Base-by-base conservation (phyloP, 2,888 invertebrate genomes). In the Tridacna crocea region DNA sequence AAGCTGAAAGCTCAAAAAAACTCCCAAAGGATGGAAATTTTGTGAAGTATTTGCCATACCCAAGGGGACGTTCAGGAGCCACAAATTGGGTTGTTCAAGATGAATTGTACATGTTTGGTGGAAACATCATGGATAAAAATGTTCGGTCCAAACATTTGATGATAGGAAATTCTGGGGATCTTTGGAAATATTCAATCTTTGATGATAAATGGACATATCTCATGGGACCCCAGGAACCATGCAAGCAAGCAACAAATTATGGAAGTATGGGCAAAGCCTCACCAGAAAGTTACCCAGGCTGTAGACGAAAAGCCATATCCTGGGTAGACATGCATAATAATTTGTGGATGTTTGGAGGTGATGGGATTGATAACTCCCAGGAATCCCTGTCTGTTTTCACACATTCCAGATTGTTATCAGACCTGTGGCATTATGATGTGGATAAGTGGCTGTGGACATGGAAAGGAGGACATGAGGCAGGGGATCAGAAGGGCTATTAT, bases 261-360 rank as follows among this genome's bases (percentile, higher is more conserved):
- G 88, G 87, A 10, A 70, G 77, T 17, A 26, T 80, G 11, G 81
- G 78, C n/a, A 48, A 60, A 36, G 72, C 75, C 0, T 75, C 75
- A 6, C n/a, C 47, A 8, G 51, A 72, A 13, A 88, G 77, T 63
- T 46, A 74, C 17, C 92, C 92, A 12, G 90, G 90, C 0, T 88
- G 91, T 77, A 79, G 92, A 24, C 61, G 90, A 0, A 83, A 87
- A 47, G 89, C 90, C 8, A 83, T 87, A 15, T 79, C 85, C 8
- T 91, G 91, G 90, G 82, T 85, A 12, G 91, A 91, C 73, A 60
- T 76, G 11, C 74, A 68, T 12, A 82, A 83, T 15, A 87, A 90
- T 68, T 68, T 92, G 48, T 92, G 92, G 92, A 81, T 92, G 87
- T 91, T 91, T 85, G 92, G 91, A 11, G 92, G 92, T 17, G 91